Evolutionary conservation across 2,888 invertebrate genomes (phyloP).

Genomic region (Conistra vaccinii): DNA sequence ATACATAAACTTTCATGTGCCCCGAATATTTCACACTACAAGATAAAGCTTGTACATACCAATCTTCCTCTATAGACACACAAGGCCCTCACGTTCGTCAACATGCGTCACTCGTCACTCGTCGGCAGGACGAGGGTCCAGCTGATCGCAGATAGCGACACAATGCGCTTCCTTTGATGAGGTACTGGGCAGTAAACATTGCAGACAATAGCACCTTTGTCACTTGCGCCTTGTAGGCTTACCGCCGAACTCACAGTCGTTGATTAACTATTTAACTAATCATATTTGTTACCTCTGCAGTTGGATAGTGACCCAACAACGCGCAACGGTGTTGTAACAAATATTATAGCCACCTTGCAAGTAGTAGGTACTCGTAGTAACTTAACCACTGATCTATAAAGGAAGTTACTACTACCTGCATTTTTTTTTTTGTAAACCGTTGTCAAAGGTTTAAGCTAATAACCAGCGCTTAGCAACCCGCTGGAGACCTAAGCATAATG

Average conservation of each 20-base stretch:
- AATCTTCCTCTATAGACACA: neutral
- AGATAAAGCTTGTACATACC: neutral
- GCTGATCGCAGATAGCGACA: constrained; percentile 41
- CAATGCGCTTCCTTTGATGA: constrained; percentile 47
- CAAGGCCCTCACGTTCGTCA: constrained; percentile 2
- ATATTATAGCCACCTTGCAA: neutral
- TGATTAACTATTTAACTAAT: too few species aligned
- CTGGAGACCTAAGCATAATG: too few species aligned
- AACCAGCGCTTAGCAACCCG: too few species aligned
- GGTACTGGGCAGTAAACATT: neutral
- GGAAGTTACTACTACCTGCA: neutral
- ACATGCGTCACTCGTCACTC: constrained; percentile 17
- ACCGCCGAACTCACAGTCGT: neutral
- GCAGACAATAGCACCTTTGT: constrained; percentile 46
- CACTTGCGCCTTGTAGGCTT: constrained; percentile 4
- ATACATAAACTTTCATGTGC: neutral
- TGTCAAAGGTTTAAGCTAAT: too few species aligned
- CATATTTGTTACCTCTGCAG: neutral
- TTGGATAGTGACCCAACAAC: neutral
- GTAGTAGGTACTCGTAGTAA: neutral
- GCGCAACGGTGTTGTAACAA: too few species aligned
- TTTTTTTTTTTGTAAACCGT: too few species aligned
- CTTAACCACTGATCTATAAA: neutral
- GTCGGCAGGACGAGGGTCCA: constrained; percentile 46
- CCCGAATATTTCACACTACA: neutral